Percentiles rank a stretch among this genome's conserved stretches.
Evolutionary conservation across 2,113 vertebrate species (phyloP).

Genomic region (Otolemur garnettii): DNA sequence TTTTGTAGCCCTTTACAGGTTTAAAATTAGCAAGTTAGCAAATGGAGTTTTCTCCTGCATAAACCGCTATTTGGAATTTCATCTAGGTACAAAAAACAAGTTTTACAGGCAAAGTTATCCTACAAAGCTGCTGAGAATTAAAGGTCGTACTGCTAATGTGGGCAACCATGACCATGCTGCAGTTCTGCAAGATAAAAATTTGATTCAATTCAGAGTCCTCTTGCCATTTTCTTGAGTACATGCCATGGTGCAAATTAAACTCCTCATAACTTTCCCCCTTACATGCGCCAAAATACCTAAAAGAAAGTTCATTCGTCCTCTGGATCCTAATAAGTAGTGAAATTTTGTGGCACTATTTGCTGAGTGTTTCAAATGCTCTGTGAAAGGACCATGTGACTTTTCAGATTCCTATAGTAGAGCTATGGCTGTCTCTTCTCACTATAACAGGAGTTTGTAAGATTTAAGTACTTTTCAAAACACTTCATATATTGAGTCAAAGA

Average conservation of each 20-base stretch:
- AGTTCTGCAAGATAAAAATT: not conserved
- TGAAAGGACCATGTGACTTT: not conserved
- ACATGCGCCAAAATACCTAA: not conserved
- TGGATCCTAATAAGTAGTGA: not conserved
- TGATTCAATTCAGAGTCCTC: not conserved
- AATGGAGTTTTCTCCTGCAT: not conserved
- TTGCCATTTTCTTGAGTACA: not conserved
- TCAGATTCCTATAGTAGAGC: not conserved
- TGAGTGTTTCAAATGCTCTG: not conserved
- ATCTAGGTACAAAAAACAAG: not conserved
- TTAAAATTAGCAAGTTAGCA: not conserved
- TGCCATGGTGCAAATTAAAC: not conserved
- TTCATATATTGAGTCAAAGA: not conserved
- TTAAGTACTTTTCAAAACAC: not conserved
- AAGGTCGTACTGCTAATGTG: not conserved
- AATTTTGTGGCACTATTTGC: not conserved
- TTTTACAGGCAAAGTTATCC: not conserved
- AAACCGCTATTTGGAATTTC: constrained; percentile 10
- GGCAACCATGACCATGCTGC: not conserved
- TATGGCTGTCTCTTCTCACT: not conserved
- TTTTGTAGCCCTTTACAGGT: not conserved
- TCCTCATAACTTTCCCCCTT: not conserved
- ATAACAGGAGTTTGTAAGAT: not conserved
- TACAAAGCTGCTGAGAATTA: not conserved
- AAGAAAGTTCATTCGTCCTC: not conserved